A percentile compares a stretch with the other conserved stretches of the same genome.
Evolutionary conservation across 37 sponge, comb jelly and placozoan species (phyloP).

Genomic region (Mnemiopsis leidyi): DNA sequence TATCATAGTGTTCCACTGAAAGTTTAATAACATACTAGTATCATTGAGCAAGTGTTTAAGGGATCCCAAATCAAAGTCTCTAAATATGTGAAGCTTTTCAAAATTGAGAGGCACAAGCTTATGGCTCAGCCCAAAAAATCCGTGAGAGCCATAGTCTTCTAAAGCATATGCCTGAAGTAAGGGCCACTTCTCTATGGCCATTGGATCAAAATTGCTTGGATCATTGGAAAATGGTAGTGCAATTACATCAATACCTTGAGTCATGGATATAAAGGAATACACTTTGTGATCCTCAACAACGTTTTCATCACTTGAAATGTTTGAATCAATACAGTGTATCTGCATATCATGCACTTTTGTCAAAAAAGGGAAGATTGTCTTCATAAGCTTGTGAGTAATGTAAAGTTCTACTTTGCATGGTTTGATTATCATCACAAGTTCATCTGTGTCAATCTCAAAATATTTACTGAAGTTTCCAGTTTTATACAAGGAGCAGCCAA

Average conservation of each 20-base stretch:
- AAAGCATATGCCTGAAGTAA: constrained; percentile 57
- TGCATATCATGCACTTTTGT: constrained; percentile 9
- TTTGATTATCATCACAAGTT: constrained; percentile 1
- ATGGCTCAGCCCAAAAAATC: constrained; percentile 46
- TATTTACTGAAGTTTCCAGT: neutral
- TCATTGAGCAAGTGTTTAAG: constrained; percentile 47
- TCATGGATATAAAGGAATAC: constrained; percentile 52
- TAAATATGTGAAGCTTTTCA: neutral
- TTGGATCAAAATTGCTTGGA: neutral
- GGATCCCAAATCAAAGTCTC: constrained; percentile 42
- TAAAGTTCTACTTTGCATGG: constrained; percentile 2
- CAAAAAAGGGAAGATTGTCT: neutral
- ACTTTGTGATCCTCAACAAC: constrained; percentile 52
- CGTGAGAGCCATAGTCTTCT: constrained; percentile 53
- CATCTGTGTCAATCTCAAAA: constrained; percentile 17
- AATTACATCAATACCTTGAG: neutral
- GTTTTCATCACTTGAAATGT: constrained; percentile 9
- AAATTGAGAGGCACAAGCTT: constrained; percentile 12
- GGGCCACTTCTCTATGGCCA: constrained; percentile 45
- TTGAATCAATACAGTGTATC: constrained; percentile 32
- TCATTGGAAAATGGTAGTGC: neutral
- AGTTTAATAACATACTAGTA: neutral
- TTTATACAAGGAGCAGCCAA: constrained; percentile 52
- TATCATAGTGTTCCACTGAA: constrained; percentile 45
- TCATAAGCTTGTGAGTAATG: neutral